Percentiles rank a stretch among this genome's conserved stretches.
These are phyloP conservation scores for Lasaia peninsularis DNA, from an alignment of 1,140 invertebrate species.

Conservation along the genomic window DNA sequence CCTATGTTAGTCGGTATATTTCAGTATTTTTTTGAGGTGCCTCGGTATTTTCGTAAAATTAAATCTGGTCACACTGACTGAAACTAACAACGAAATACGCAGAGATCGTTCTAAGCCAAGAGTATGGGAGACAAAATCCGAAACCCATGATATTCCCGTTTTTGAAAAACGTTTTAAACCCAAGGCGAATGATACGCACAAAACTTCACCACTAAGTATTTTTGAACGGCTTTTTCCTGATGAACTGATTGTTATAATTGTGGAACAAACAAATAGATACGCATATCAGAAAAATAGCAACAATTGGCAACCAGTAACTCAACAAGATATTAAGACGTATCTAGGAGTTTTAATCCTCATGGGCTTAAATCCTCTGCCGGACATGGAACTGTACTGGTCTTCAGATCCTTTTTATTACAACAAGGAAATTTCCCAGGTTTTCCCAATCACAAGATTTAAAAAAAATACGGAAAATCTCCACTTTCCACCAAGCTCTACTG, in stretches of 20 bases:
- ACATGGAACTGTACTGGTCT: slow-evolving; percentile 36
- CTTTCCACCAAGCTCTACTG: slow-evolving; percentile 19
- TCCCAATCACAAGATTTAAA: slow-evolving; percentile 30
- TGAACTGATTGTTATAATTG: slow-evolving; percentile 29
- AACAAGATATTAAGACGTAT: slow-evolving; percentile 33
- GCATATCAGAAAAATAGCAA: slow-evolving; percentile 28
- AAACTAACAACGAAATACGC: slow-evolving; percentile 32
- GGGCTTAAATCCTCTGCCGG: slow-evolving; percentile 15
- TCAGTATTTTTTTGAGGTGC: too few relatives aligned
- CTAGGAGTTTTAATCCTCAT: slow-evolving; percentile 19
- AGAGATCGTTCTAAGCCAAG: slow-evolving; percentile 32
- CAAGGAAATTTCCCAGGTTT: slow-evolving; percentile 26
- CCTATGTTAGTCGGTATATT: too few relatives aligned
- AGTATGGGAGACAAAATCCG: slow-evolving; percentile 32
- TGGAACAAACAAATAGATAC: slow-evolving; percentile 35
- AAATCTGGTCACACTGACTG: too few relatives aligned
- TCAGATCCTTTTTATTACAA: slow-evolving; percentile 35
- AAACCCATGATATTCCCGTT: slow-evolving; percentile 32
- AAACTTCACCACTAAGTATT: slow-evolving; percentile 32
- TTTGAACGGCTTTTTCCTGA: slow-evolving; percentile 30
- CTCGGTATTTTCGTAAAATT: too few relatives aligned
- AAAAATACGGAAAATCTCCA: slow-evolving; percentile 34
- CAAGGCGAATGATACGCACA: slow-evolving; percentile 28
- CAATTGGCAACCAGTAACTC: slow-evolving; percentile 26
- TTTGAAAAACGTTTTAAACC: slow-evolving; percentile 30